A percentile compares a stretch with the other conserved stretches of the same genome.
phyloP scores from a whole-genome alignment of 2,888 invertebrate genomes.

The Lasioglossum pauxillum region DNA sequence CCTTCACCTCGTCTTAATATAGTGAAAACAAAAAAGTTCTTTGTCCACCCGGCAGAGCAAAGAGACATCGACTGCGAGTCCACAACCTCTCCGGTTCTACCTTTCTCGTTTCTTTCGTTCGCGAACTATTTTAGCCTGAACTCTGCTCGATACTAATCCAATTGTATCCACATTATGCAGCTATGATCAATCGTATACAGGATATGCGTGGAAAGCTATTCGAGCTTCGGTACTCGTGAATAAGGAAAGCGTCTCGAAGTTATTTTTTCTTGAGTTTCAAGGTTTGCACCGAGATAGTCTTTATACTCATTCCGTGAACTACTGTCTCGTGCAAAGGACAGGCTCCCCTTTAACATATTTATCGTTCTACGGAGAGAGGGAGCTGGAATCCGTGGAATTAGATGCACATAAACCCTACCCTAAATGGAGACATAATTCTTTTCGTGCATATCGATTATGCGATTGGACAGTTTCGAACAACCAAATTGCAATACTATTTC shows the following conservation, averaged over 20 bases:
- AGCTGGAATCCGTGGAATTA: not conserved
- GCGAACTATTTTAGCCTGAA: not conserved
- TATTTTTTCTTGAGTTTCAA: not conserved
- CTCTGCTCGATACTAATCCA: not conserved
- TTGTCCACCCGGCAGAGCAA: not conserved
- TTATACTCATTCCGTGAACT: not conserved
- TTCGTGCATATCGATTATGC: slow-evolving; percentile 6
- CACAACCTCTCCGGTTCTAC: not conserved
- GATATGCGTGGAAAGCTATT: not conserved
- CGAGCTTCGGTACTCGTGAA: not conserved
- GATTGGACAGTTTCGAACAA: not conserved
- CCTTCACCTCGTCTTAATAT: slow-evolving; percentile 27
- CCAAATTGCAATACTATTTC: not conserved
- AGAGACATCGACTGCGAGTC: not conserved
- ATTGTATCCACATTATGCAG: not conserved
- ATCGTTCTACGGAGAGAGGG: not conserved
- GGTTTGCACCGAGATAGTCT: not conserved
- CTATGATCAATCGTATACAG: not conserved
- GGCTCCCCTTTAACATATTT: not conserved
- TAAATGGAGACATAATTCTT: not conserved
- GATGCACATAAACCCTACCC: not conserved
- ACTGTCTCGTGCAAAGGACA: not conserved
- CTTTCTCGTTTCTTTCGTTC: not conserved
- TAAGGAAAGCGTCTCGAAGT: not conserved
- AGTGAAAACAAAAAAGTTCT: slow-evolving; percentile 32